These are phyloP conservation scores for Centrocercus urophasianus DNA, from an alignment of 2,113 vertebrate species.

Conservation along the genomic window DNA sequence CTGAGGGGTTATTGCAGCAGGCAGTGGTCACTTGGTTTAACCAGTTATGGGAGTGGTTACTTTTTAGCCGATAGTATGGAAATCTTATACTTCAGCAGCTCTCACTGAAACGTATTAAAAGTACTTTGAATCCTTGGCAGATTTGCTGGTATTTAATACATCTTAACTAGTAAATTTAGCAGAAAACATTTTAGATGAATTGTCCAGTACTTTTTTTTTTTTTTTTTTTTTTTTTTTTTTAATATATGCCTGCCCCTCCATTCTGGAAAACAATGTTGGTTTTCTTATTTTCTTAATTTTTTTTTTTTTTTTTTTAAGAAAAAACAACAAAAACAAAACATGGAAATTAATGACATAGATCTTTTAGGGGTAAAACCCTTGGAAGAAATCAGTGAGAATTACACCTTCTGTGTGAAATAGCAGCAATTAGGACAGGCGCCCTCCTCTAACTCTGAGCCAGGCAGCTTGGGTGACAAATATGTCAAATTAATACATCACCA, in stretches of 20 bases:
- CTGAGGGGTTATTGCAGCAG: background rate
- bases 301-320: background rate
- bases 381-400: slow-evolving; percentile 56
- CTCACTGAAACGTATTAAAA: background rate
- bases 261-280: background rate
- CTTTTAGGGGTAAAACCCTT: slow-evolving; percentile 52
- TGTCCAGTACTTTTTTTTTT: background rate
- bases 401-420: slow-evolving; percentile 61
- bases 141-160: background rate
- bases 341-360: slow-evolving; percentile 16
- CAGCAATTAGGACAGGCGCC: slow-evolving; percentile 69
- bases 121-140: background rate
- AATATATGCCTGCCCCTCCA: background rate
- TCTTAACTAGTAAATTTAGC: slow-evolving; percentile 23
- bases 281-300: background rate
- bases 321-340: background rate
- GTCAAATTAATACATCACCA: slow-evolving; percentile 88
- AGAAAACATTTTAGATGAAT: background rate
- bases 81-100: background rate
- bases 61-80: background rate
- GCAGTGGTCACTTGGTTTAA: background rate
- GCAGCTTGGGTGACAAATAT: slow-evolving; percentile 79
- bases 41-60: background rate
- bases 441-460: slow-evolving; percentile 68
- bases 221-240: background rate